Percentiles rank a stretch among this genome's conserved stretches.
phyloP scores from a whole-genome alignment of 2,888 invertebrate species.

The Agrilus cyanescens region DNA sequence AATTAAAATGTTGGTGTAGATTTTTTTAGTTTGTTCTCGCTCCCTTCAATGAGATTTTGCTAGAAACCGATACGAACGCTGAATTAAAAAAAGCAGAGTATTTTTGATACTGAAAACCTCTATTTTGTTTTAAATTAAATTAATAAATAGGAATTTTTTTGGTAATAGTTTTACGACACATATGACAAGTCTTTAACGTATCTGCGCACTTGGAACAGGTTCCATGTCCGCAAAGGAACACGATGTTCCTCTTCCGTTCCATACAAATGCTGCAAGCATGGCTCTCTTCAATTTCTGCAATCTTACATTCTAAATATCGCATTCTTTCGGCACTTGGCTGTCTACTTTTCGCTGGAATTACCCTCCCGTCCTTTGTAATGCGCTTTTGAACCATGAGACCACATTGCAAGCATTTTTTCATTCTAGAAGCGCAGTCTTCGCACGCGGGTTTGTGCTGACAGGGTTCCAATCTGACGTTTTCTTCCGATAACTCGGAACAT shows the following conservation, averaged over 20 bases:
- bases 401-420: slow-evolving; percentile 67
- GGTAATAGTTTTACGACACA: slow-evolving; percentile 68
- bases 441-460: slow-evolving; percentile 65
- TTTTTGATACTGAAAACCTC: too few species aligned
- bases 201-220: slow-evolving; percentile 74
- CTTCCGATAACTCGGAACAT: slow-evolving; percentile 54
- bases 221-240: slow-evolving; percentile 80
- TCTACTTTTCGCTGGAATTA: slow-evolving; percentile 39
- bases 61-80: too few species aligned
- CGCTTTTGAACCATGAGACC: slow-evolving; percentile 46
- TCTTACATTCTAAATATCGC: slow-evolving; percentile 60
- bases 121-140: slow-evolving; percentile 4
- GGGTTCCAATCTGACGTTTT: slow-evolving; percentile 56
- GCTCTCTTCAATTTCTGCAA: slow-evolving; percentile 78
- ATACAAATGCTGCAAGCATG: slow-evolving; percentile 80
- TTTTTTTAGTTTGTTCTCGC: too few species aligned
- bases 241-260: slow-evolving; percentile 71
- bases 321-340: slow-evolving; percentile 55
- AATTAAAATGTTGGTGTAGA: too few species aligned
- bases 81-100: too few species aligned
- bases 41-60: too few species aligned
- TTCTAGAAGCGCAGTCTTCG: slow-evolving; percentile 60
- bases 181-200: slow-evolving; percentile 72
- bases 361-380: slow-evolving; percentile 40
- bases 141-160: slow-evolving; percentile 51